phyloP scores from a whole-genome alignment of 1,140 invertebrate species.

The Brachionus rotundiformis region DNA sequence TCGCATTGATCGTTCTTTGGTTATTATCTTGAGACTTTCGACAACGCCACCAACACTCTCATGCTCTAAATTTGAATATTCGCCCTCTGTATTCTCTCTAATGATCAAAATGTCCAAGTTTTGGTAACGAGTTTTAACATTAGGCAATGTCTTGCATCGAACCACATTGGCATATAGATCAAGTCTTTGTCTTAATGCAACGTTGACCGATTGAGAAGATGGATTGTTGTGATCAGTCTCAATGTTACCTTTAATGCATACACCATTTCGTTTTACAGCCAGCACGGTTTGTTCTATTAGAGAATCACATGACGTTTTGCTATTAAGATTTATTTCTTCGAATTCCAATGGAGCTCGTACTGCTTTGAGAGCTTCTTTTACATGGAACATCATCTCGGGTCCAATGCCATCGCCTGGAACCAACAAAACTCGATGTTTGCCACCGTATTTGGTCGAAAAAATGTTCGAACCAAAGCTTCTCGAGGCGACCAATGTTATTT shows the following conservation, averaged over 20 bases:
- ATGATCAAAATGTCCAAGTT: conserved; percentile 95
- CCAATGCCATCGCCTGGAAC: conserved; percentile 86
- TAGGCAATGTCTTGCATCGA: conserved; percentile 87
- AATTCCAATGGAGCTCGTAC: conserved; percentile 66
- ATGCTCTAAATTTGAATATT: conserved; percentile 95
- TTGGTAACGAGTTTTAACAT: conserved; percentile 82
- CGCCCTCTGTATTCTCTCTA: conserved; percentile 95
- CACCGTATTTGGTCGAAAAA: conserved; percentile 49
- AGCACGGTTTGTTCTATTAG: conserved; percentile 24
- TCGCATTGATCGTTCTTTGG: conserved; percentile 81
- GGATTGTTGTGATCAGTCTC: conserved; percentile 48
- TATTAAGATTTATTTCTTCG: conserved; percentile 60
- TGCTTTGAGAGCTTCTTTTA: conserved; percentile 85
- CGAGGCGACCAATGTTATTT: background rate
- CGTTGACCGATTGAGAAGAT: conserved; percentile 29
- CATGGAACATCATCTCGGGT: conserved; percentile 87
- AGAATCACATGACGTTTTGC: background rate
- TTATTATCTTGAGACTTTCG: conserved; percentile 88
- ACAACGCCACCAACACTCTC: conserved; percentile 86
- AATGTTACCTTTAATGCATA: conserved; percentile 52
- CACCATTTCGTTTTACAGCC: conserved; percentile 45
- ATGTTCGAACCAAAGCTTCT: background rate
- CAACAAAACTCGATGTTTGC: conserved; percentile 34
- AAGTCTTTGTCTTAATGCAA: conserved; percentile 70
- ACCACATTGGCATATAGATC: conserved; percentile 98